phyloP scores from a whole-genome alignment of 1,140 invertebrate species.

The Drosophila mojavensis region DNA sequence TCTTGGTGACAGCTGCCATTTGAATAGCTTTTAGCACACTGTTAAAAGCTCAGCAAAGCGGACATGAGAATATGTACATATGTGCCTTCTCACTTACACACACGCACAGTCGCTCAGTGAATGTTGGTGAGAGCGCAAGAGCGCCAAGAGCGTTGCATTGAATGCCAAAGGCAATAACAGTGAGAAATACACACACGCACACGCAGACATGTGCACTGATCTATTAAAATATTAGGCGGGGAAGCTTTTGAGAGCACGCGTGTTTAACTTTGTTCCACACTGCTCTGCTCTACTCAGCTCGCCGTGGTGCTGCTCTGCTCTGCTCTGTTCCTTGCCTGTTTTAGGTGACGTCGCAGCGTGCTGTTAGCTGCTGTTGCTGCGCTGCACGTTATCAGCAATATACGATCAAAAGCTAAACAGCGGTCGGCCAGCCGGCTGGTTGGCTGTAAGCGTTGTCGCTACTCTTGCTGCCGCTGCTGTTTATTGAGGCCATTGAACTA shows the following conservation, averaged over 20 bases:
- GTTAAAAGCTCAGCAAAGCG: constrained; percentile 4
- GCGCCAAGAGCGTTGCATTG: constrained; percentile 5
- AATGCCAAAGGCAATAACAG: constrained; percentile 1
- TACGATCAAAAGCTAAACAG: constrained; percentile 53
- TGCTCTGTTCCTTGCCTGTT: neutral
- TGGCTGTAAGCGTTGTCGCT: constrained; percentile 31
- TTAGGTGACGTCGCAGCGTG: constrained; percentile 7
- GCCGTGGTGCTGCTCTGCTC: neutral
- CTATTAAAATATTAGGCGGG: constrained; percentile 5
- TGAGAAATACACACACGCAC: neutral
- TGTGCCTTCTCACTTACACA: neutral
- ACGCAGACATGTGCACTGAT: neutral
- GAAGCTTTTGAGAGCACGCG: constrained; percentile 32
- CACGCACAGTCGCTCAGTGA: neutral
- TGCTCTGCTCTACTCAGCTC: neutral
- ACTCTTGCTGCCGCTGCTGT: constrained; percentile 23
- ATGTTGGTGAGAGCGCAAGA: neutral
- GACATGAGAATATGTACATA: neutral
- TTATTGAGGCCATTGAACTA: constrained; percentile 69
- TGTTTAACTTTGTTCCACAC: constrained; percentile 1
- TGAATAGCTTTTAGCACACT: constrained; percentile 12
- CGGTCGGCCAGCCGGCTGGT: constrained; percentile 19
- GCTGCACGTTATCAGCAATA: constrained; percentile 63
- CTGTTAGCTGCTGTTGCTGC: constrained; percentile 17
- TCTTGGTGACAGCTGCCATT: constrained; percentile 18